Conservation (phyloP, 2,888 invertebrate genomes). For the Acanthosepion lycidas region DNA sequence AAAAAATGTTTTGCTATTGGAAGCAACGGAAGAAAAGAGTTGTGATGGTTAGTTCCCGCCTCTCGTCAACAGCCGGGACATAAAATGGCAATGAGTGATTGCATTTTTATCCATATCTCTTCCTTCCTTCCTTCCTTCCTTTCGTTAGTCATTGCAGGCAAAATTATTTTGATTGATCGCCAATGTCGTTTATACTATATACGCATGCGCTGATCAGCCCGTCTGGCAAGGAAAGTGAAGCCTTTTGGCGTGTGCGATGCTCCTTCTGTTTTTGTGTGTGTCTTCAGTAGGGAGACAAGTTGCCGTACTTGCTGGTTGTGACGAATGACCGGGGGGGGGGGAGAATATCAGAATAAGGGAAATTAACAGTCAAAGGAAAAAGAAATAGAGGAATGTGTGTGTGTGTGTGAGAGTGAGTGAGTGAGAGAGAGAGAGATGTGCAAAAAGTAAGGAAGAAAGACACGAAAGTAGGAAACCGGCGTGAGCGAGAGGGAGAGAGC, state of each 20-base stretch:
- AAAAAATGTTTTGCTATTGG: not conserved
- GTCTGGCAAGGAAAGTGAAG: not conserved
- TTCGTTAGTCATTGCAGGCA: slow-evolving; percentile 33
- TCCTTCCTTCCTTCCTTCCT: slow-evolving; percentile 10
- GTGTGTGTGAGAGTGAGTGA: no score
- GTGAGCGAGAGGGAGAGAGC: no score
- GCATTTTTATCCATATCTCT: slow-evolving; percentile 33
- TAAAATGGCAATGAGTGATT: slow-evolving; percentile 23
- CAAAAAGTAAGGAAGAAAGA: not conserved
- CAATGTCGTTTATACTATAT: not conserved
- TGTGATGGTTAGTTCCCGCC: not conserved
- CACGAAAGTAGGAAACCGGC: not conserved
- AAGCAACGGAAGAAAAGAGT: not conserved
- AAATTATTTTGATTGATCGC: slow-evolving; percentile 33
- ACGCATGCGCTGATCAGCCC: not conserved
- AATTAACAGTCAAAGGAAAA: not conserved
- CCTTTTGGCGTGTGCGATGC: not conserved
- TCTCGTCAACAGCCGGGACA: slow-evolving; percentile 13
- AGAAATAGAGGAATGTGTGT: not conserved
- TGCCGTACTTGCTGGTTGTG: not conserved
- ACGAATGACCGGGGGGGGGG: not conserved
- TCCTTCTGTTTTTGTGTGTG: not conserved
- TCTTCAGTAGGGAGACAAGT: not conserved
- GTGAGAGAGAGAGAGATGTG: not conserved
- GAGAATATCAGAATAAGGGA: not conserved